These are phyloP conservation scores for Noctilio leporinus DNA, from an alignment of 2,113 vertebrate species.

Conservation along the genomic window DNA sequence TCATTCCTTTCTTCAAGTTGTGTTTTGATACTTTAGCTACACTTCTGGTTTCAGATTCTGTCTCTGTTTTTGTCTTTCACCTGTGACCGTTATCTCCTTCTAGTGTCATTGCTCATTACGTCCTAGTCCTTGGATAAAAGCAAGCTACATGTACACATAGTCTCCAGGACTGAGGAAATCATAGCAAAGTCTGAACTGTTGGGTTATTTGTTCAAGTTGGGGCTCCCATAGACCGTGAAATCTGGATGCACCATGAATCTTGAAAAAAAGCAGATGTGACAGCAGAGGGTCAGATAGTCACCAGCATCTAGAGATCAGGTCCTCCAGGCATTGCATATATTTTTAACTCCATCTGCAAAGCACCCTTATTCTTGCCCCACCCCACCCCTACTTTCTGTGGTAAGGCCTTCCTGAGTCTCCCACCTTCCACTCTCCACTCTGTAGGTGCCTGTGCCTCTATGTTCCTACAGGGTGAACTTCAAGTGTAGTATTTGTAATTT, in stretches of 20 bases:
- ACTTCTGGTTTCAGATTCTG: background rate
- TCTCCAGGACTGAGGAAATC: background rate
- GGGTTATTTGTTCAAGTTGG: background rate
- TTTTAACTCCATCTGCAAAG: background rate
- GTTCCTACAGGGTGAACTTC: background rate
- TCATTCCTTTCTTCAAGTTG: background rate
- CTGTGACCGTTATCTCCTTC: background rate
- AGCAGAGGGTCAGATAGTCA: background rate
- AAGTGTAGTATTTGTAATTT: background rate
- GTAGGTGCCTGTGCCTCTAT: background rate
- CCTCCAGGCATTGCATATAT: rapidly evolving
- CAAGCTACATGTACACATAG: background rate
- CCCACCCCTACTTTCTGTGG: background rate
- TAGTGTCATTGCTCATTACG: background rate
- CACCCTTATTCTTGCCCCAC: background rate
- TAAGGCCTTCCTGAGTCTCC: background rate
- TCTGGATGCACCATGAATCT: background rate
- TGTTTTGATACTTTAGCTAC: background rate
- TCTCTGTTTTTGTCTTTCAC: background rate
- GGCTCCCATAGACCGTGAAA: background rate
- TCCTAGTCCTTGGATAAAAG: background rate
- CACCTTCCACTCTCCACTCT: background rate
- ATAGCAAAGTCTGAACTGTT: background rate
- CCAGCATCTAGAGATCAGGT: background rate
- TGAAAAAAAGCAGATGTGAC: background rate